Evolutionary conservation across 2,113 vertebrate genomes (phyloP).

Genomic region (Heliornis fulica): DNA sequence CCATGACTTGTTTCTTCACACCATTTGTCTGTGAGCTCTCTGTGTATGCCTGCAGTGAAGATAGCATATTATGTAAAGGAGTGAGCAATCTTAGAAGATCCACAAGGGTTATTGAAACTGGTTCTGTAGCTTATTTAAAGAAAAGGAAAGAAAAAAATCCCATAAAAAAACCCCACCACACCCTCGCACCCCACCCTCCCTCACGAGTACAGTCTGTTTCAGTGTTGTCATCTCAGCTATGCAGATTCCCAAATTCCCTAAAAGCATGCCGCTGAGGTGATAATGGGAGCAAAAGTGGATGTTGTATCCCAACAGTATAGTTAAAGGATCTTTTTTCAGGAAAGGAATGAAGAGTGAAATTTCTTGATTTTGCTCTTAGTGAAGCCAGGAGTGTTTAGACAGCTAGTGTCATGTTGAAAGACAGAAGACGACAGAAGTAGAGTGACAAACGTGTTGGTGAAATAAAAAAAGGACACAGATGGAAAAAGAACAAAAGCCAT

Average conservation of each 20-base stretch:
- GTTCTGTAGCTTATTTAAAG: background rate
- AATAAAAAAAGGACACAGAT: slow-evolving; percentile 52
- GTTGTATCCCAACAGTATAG: background rate
- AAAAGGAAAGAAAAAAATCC: background rate
- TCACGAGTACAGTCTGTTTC: background rate
- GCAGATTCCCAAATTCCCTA: background rate
- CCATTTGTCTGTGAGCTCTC: background rate
- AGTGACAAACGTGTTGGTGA: slow-evolving; percentile 40
- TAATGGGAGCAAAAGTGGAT: background rate
- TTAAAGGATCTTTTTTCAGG: background rate
- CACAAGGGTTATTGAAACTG: background rate
- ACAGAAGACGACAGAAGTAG: background rate
- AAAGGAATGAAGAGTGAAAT: background rate
- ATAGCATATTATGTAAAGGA: background rate
- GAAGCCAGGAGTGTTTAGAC: slow-evolving; percentile 28
- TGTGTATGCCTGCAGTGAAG: background rate
- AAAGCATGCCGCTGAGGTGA: background rate
- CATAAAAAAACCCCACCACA: too few relatives aligned
- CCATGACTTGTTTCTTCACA: background rate
- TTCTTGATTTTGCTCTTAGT: background rate
- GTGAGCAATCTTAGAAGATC: background rate
- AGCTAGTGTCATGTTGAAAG: slow-evolving; percentile 28
- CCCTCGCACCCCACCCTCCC: rapidly evolving
- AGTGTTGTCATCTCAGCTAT: background rate
- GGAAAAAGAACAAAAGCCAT: slow-evolving; percentile 56